These are phyloP conservation scores for Coreoperca whiteheadi DNA, from an alignment of 2,113 vertebrate species.

Conservation along the genomic window DNA sequence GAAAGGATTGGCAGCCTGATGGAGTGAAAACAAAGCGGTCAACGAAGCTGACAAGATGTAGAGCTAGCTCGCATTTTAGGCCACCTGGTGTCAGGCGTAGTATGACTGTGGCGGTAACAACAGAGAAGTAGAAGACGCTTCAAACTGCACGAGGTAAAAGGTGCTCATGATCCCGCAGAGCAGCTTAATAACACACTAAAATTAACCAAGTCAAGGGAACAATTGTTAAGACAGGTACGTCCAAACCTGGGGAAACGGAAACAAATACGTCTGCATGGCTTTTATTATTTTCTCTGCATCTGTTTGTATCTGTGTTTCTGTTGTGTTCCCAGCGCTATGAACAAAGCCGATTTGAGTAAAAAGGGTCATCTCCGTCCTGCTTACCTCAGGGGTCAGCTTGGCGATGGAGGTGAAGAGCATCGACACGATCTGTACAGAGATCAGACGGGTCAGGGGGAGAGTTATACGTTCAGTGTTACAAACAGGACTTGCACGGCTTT, in stretches of 20 bases:
- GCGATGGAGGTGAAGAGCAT: conserved; percentile 99
- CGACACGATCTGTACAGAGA: conserved; percentile 90
- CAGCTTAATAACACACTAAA: neutral
- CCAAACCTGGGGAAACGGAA: too few species aligned
- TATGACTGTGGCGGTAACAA: neutral
- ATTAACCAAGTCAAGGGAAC: neutral
- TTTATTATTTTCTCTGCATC: neutral
- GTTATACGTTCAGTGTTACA: fast-evolving
- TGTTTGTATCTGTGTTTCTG: neutral
- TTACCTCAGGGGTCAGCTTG: conserved; percentile 98
- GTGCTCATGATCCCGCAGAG: neutral
- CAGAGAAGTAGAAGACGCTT: neutral
- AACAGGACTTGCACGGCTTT: fast-evolving
- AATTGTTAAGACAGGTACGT: neutral
- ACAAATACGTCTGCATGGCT: neutral
- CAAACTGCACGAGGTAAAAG: neutral
- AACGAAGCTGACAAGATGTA: too few species aligned
- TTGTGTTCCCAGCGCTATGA: neutral
- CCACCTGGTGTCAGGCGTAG: fast-evolving
- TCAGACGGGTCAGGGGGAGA: neutral
- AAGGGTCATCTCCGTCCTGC: neutral
- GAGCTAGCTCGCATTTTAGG: neutral
- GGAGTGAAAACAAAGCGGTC: neutral
- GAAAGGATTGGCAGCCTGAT: conserved; percentile 96
- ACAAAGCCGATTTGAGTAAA: neutral